A percentile compares a stretch with the other conserved stretches of the same genome.
Evolutionary conservation across 2,797 vertebrate species (phyloP).

Genomic region (Galago senegalensis): DNA sequence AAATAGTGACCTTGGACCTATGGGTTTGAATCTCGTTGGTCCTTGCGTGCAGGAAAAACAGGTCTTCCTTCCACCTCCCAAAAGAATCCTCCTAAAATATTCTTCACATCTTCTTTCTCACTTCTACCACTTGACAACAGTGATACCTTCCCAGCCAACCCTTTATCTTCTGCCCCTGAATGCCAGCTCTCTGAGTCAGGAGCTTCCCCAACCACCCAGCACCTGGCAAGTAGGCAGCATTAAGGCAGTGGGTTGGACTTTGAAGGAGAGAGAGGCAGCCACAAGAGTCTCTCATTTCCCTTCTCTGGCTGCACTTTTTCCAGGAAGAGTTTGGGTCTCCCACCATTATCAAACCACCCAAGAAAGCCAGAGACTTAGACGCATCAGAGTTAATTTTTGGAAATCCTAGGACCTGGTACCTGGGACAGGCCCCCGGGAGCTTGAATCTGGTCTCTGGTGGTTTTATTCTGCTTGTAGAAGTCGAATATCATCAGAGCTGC

Average conservation of each 20-base stretch:
- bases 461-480: constrained; percentile 97
- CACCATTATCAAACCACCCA: neutral
- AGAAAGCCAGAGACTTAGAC: neutral
- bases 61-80: neutral
- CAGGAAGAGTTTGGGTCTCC: neutral
- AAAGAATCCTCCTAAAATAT: neutral
- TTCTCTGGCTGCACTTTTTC: accelerated
- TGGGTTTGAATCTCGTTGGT: neutral
- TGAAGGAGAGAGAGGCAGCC: neutral
- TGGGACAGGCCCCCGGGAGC: constrained; percentile 91
- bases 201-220: too few relatives aligned
- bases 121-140: neutral
- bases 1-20: neutral
- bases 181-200: neutral
- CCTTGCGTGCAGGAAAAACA: neutral
- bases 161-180: neutral
- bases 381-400: neutral
- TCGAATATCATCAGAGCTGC: constrained; percentile 99
- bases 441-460: constrained; percentile 93
- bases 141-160: neutral
- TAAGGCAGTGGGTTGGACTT: neutral
- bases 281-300: neutral
- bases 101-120: neutral
- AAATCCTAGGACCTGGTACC: constrained; percentile 87
- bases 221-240: accelerated